These are phyloP conservation scores for Eupithecia insigniata DNA, from an alignment of 2,888 invertebrate genomes.

Conservation along the genomic window DNA sequence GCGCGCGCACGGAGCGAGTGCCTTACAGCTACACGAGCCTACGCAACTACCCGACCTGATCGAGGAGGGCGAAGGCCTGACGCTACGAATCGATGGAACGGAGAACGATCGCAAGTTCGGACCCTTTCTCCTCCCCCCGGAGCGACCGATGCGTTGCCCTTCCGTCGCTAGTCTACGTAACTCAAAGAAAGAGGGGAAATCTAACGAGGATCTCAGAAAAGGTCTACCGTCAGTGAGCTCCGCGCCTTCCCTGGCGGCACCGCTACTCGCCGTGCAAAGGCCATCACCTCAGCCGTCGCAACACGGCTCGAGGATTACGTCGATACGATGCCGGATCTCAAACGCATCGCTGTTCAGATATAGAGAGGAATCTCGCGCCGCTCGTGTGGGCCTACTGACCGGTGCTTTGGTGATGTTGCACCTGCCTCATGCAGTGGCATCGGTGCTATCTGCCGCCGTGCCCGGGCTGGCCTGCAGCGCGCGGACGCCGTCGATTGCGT, in stretches of 20 bases:
- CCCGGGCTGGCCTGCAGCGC: slow-evolving; percentile 80
- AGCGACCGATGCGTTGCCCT: slow-evolving; percentile 74
- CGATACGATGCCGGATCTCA: slow-evolving; percentile 90
- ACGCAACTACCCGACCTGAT: slow-evolving; percentile 70
- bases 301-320: slow-evolving; percentile 87
- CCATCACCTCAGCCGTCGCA: slow-evolving; percentile 77
- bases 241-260: slow-evolving; percentile 79
- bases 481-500: slow-evolving; percentile 78
- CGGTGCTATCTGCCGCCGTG: slow-evolving; percentile 72
- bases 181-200: slow-evolving; percentile 73
- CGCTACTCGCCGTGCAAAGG: slow-evolving; percentile 62
- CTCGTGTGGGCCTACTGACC: slow-evolving; percentile 86
- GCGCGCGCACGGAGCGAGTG: slow-evolving; percentile 77
- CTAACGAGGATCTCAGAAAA: slow-evolving; percentile 69
- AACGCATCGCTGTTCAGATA: slow-evolving; percentile 93
- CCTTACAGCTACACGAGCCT: slow-evolving; percentile 81
- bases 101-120: slow-evolving; percentile 71
- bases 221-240: slow-evolving; percentile 80
- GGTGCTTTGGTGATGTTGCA: slow-evolving; percentile 91
- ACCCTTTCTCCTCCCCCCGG: slow-evolving; percentile 76
- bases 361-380: slow-evolving; percentile 94
- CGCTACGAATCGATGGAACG: slow-evolving; percentile 73
- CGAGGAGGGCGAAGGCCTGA: slow-evolving; percentile 76
- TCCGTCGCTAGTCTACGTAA: slow-evolving; percentile 77
- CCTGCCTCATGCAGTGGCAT: slow-evolving; percentile 85